A percentile compares a stretch with the other conserved stretches of the same genome.
Evolutionary conservation across 2,113 vertebrate species (phyloP).

Genomic region (Ochotona princeps): DNA sequence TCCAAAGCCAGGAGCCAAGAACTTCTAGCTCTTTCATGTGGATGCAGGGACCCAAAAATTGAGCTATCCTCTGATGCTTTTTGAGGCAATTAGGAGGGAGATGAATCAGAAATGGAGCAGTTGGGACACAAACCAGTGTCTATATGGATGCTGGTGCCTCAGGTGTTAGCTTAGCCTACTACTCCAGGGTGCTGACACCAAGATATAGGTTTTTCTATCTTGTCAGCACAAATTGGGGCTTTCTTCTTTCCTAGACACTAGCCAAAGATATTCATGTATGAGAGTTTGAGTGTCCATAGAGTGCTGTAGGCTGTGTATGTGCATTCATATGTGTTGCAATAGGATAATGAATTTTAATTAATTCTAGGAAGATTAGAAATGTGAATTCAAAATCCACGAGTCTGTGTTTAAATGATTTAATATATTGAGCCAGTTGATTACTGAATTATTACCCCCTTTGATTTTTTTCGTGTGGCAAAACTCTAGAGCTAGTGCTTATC

Average conservation of each 20-base stretch:
- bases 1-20: too few relatives aligned
- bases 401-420: slow-evolving; percentile 27
- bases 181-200: too few relatives aligned
- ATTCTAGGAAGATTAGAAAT: slow-evolving; percentile 35
- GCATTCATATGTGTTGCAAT: neutral
- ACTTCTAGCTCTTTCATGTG: too few relatives aligned
- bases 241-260: neutral
- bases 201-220: neutral
- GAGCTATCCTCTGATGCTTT: too few relatives aligned
- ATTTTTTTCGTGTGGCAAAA: slow-evolving; percentile 20
- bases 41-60: too few relatives aligned
- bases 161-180: too few relatives aligned
- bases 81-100: too few relatives aligned
- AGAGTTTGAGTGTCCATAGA: neutral
- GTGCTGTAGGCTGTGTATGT: neutral
- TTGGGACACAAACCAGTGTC: too few relatives aligned
- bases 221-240: neutral
- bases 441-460: neutral
- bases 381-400: slow-evolving; percentile 4
- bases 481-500: neutral
- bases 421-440: neutral
- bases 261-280: neutral
- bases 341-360: slow-evolving; percentile 12
- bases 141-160: too few relatives aligned
- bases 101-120: too few relatives aligned